These are phyloP conservation scores for Lophotriccus pileatus DNA, from an alignment of 2,797 vertebrate genomes.

Conservation along the genomic window DNA sequence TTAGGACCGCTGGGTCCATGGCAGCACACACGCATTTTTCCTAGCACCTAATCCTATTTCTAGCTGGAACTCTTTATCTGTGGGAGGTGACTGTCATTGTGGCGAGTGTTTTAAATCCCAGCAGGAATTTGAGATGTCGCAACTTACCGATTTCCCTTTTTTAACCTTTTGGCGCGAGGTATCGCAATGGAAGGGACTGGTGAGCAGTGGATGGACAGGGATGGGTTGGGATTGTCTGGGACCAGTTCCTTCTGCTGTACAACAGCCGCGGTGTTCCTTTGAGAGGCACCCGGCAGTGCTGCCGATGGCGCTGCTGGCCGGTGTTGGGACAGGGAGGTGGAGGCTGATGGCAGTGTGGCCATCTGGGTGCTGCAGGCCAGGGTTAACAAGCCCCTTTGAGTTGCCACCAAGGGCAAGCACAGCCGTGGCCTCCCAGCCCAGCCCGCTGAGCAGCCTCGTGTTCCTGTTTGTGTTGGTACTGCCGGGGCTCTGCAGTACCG, in stretches of 20 bases:
- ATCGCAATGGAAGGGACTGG: neutral
- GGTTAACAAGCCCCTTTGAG: neutral
- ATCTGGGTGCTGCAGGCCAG: neutral
- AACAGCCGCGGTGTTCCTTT: rapidly evolving
- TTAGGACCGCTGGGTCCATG: neutral
- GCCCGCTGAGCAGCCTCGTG: neutral
- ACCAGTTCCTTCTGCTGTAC: neutral
- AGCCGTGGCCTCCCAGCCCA: neutral
- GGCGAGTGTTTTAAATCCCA: neutral
- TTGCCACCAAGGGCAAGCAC: neutral
- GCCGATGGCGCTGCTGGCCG: neutral
- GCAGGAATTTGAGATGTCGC: neutral
- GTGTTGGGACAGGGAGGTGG: neutral
- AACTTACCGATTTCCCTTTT: neutral
- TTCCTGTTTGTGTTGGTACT: neutral
- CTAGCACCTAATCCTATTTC: neutral
- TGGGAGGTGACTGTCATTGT: neutral
- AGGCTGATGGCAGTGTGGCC: neutral
- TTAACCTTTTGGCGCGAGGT: neutral
- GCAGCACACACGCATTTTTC: neutral
- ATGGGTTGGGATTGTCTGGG: neutral
- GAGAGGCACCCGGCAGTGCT: neutral
- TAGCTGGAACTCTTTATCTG: neutral
- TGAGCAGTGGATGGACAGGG: neutral
- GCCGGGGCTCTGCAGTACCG: neutral